A percentile compares a stretch with the other conserved stretches of the same genome.
Conservation (phyloP, 1,140 invertebrate genomes). For the Diachasmimorpha longicaudata region DNA sequence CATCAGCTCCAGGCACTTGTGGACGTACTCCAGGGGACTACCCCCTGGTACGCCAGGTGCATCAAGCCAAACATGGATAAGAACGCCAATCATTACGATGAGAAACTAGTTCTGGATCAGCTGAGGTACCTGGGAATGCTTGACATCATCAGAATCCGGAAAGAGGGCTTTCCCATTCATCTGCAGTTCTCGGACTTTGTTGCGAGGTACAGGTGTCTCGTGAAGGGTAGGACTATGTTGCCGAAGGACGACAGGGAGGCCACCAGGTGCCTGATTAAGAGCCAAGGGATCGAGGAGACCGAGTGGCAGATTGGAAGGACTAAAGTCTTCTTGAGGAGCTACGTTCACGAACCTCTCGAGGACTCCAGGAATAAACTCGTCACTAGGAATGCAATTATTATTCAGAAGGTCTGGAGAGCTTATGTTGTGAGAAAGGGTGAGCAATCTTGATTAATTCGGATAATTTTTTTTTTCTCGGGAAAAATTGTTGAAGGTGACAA, state of each 20-base stretch:
- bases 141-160: conserved; percentile 92
- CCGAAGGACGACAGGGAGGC: conserved; percentile 63
- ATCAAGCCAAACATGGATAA: conserved; percentile 95
- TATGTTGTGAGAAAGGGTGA: conserved; percentile 70
- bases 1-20: conserved; percentile 90
- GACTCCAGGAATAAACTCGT: conserved; percentile 76
- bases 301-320: conserved; percentile 93
- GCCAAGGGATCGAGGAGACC: conserved; percentile 68
- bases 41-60: conserved; percentile 95
- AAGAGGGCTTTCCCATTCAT: conserved; percentile 93
- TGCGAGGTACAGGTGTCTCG: conserved; percentile 78
- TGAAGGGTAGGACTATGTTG: conserved; percentile 47
- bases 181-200: conserved; percentile 80
- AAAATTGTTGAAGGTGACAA: too few relatives aligned
- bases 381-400: conserved; percentile 73
- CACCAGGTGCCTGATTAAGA: conserved; percentile 66
- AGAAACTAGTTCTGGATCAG: conserved; percentile 86
- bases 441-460: neutral
- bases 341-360: conserved; percentile 87
- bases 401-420: conserved; percentile 80
- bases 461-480: too few relatives aligned
- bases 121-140: conserved; percentile 94
- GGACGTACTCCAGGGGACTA: conserved; percentile 89
- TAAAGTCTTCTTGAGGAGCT: conserved; percentile 87
- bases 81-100: conserved; percentile 82